Base-by-base conservation (phyloP, 2,888 invertebrate species). In the Caenorhabditis becei region DNA sequence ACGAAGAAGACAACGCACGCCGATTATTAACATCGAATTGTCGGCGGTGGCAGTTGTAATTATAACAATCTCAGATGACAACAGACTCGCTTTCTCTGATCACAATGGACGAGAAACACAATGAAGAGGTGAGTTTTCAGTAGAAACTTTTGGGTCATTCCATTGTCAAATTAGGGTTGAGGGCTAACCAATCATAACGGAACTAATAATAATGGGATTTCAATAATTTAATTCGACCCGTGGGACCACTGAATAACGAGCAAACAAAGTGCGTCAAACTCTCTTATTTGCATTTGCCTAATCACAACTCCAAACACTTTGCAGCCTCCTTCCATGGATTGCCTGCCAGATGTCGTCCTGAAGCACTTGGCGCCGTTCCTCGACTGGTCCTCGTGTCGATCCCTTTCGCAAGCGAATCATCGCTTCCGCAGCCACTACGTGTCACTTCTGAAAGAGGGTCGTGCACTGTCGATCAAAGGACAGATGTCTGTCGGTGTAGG, bases 401-500 rank as follows among this genome's bases (percentile, higher is more conserved):
- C 77, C 1, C 59, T 70, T 0, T 70, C 77, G 1, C 65, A 65
- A 51, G 51, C 63, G 20, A 78, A 71, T 18, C 35, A 16, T n/a
- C 44, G 77, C 20, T 66, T 71, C 18, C 65, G 61, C 4, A 10
- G 23, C 0, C 65, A 65, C 26, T 70, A 24, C 26, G 37, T 10
- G 1, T 16, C 56, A 3, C 53, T 47, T 35, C 77, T 78, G 10
- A 24, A 1, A 0, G 18, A 47, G 0, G 77, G 37, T 0, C 26
- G 28, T 1, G 28, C 59, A 2, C 41, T 78, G 3, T 78, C 77
- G 7, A 59, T 78, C 23, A 78, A 78, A 35, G 77, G 77, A 32
- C 58, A 59, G 37, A 44, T 51, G 41, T 53, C 51, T 14, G 70
- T 78, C 41, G 75, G 66, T 53, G 75, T 75, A 75, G 75, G 75